Base-by-base conservation (phyloP, 2,888 invertebrate species). In the Synanthedon formicaeformis region DNA sequence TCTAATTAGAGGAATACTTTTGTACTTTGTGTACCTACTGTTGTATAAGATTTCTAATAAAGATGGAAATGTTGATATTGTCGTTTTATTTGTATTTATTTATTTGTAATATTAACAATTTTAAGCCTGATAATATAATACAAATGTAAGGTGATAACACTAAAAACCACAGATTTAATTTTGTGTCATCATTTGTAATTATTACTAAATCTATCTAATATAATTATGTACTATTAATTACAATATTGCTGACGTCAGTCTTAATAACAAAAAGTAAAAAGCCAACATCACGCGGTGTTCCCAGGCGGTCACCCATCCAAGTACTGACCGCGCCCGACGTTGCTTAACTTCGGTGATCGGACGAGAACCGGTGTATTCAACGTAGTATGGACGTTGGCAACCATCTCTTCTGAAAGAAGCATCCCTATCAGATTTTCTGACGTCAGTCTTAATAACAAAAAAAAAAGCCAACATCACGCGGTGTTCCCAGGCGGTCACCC, bases 311-410 rank as follows among this genome's bases (percentile, higher is more conserved):
- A 62, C 61, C 62, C 61, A 63, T 50, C 50, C 50, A 50, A 50
- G 50, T 50, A 50, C 50, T 50, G n/a, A 50, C 58, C 62, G 61
- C 74, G 71, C 74, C 73, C 72, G 69, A 73, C 65, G 70, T 69
- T 71, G 72, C 73, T 73, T 73, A 69, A 73, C 71, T 75, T 72
- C 72, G 72, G 73, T 73, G 73, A 74, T 74, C 74, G 72, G 73
- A 72, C 73, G 73, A 75, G 70, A 73, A 73, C 72, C 71, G 71
- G 72, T 75, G 69, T 69, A 53, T 73, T 73, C 73, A 75, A 73
- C 71, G 64, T 71, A 70, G 75, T 77, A 78, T 79, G 76, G 74
- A 75, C 77, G 76, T 78, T 78, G 75, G 34, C 34, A 34, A 34
- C 10, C 0, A 2, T 34, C 34, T 34, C 23, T 23, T 23, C 23